A percentile compares a stretch with the other conserved stretches of the same genome.
These are phyloP conservation scores for Rallus limicola DNA, from an alignment of 2,113 vertebrate genomes.

Conservation along the genomic window DNA sequence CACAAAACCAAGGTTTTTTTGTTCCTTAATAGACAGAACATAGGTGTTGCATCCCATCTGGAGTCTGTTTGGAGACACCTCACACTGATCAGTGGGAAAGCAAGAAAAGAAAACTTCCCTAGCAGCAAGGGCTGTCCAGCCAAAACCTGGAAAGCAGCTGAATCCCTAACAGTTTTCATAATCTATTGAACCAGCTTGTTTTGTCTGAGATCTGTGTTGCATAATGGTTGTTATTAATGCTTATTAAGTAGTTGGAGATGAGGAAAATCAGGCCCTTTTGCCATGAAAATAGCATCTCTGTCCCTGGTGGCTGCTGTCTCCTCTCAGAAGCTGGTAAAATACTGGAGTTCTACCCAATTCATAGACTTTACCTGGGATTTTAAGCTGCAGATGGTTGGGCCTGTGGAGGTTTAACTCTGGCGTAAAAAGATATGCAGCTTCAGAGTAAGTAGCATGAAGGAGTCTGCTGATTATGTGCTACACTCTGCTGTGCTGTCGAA, in stretches of 20 bases:
- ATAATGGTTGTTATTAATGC: not conserved
- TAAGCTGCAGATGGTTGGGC: conserved; percentile 7
- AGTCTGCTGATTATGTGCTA: not conserved
- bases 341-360: not conserved
- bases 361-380: not conserved
- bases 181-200: not conserved
- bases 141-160: not conserved
- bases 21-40: not conserved
- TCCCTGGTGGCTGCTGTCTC: not conserved
- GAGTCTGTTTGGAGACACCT: not conserved
- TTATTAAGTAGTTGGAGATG: not conserved
- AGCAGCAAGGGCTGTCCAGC: not conserved
- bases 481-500: not conserved
- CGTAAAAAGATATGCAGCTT: conserved; percentile 23
- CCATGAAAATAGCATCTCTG: not conserved
- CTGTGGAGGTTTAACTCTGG: conserved; percentile 24
- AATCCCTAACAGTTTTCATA: not conserved
- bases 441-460: not conserved
- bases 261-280: not conserved
- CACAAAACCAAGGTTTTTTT: not conserved
- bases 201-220: not conserved
- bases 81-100: not conserved
- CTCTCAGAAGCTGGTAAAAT: not conserved
- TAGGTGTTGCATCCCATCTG: not conserved
- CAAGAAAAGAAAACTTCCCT: not conserved